Base-by-base conservation (phyloP, 2,797 vertebrate species). In the Capromys pilorides region DNA sequence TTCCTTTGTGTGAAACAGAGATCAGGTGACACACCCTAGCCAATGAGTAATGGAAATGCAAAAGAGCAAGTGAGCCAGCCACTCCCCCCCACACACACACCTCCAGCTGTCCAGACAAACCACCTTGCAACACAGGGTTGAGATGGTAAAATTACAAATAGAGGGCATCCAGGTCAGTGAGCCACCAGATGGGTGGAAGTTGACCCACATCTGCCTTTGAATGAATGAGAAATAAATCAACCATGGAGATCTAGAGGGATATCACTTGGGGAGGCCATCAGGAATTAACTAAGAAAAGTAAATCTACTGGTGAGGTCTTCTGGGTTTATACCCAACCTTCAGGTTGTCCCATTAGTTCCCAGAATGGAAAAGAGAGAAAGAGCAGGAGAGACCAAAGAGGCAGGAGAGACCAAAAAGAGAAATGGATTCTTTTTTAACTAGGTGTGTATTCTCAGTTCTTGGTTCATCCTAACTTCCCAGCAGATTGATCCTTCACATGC, bases 1-100 rank as follows among this genome's bases (percentile, higher is more conserved):
- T 49, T 78, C 21, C 36, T 62, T 18, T 31, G 41, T 21, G 8
- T 57, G n/a, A 14, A n/a, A 24, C 24, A 28, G 69, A 89, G n/a
- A 33, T 45, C 54, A 33, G 22, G n/a, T 54, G 61, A 81, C 26
- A 16, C 24, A 2, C 31, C 78, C 57, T 1, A 1, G 28, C 14
- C 39, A 36, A 33, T 1, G 28, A 83, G 77, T 6, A 28, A 49
- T 84, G 64, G 62, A 1, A 2, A 28, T 1, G 1, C 1, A 24
- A 49, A 64, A 10, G n/a, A 57, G 1, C 1, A 1, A 6, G 3
- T 4, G 24, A 31, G 6, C 16, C 9, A 21, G 1, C 2, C 0
- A 0, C 41, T 24, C 51, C 31, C 10, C 51, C 33, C n/a, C n/a
- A n/a, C n/a, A n/a, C n/a, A n/a, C n/a, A 45, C 45, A 45, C 33